These are phyloP conservation scores for Erinaceus europaeus DNA, from an alignment of 2,113 vertebrate genomes.

Conservation along the genomic window DNA sequence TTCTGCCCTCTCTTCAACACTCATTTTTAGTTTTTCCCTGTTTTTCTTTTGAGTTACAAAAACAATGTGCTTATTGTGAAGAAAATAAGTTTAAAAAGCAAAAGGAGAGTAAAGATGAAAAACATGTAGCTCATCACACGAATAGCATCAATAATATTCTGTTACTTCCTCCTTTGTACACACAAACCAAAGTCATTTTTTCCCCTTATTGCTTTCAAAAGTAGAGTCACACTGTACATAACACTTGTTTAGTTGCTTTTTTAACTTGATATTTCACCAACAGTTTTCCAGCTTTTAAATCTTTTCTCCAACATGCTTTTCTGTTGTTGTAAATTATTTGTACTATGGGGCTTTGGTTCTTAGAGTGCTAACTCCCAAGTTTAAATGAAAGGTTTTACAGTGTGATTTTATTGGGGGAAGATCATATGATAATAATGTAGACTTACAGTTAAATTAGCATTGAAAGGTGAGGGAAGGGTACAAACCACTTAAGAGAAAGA, in stretches of 20 bases:
- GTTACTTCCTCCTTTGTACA: neutral
- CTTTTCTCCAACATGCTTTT: neutral
- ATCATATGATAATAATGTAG: no score
- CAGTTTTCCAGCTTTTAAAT: slow-evolving; percentile 27
- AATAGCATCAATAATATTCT: no score
- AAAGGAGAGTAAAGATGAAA: neutral
- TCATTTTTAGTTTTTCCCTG: neutral
- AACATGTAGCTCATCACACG: no score
- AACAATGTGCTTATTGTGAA: neutral
- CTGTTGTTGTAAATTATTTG: neutral
- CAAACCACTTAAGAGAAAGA: no score
- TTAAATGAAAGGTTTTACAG: no score
- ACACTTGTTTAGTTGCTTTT: neutral
- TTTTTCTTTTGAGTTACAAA: neutral
- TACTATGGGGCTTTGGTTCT: no score
- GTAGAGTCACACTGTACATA: neutral
- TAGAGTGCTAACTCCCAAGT: no score
- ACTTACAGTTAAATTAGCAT: no score
- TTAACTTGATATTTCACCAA: neutral
- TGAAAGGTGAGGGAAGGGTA: no score
- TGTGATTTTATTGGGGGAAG: no score
- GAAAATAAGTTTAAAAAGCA: neutral
- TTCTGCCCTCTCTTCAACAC: neutral
- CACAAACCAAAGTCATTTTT: neutral
- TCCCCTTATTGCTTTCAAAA: slow-evolving; percentile 10